Evolutionary conservation across 1,140 invertebrate genomes (phyloP), one percentile per base, ranked within the genome.

Genomic region (Euwallacea fornicatus): DNA sequence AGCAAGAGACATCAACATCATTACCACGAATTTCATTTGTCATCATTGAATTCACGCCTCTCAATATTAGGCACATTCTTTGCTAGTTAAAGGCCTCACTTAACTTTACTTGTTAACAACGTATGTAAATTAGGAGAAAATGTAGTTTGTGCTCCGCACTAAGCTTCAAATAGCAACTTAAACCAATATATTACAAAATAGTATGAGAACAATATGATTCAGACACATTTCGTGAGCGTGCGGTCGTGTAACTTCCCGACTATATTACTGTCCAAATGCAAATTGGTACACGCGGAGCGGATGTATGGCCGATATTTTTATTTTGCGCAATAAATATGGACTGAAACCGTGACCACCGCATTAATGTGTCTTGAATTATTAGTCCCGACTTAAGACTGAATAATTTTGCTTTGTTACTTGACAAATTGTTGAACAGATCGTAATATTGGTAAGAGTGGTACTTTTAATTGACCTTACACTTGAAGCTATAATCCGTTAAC

Each of bases 231-330:
- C 58, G 41, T 60, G 58, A 60, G 15, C 33, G 33, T n/a, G 42
- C 33, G 58, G 42, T 41, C 58, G 11, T 60, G 58, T 60, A 60
- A 42, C 58, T 60, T 60, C 58, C 58, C 21, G 42, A 42, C 58
- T n/a, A 33, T 60, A 60, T 60, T 60, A 60, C 21, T 42, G 58
- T 42, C 8, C 15, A 60, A 60, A 60, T 60, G 58, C 58, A 60
- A 60, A 60, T 60, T 60, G 33, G 8, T 60, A 60, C 58, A 9
- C 41, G 15, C 33, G 15, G 16, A 21, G 58, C n/a, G 58, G 33
- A 42, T 60, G 58, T 60, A 60, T 60, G 58, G 58, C 13, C 58
- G 33, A 60, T 60, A 60, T 60, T 60, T 60, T 60, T 60, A 60
- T 60, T 60, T 60, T 60, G 58, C 21, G 58, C 58, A 60, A 60